Base-by-base conservation (phyloP, 2,888 invertebrate genomes). In the Torymus texanus region DNA sequence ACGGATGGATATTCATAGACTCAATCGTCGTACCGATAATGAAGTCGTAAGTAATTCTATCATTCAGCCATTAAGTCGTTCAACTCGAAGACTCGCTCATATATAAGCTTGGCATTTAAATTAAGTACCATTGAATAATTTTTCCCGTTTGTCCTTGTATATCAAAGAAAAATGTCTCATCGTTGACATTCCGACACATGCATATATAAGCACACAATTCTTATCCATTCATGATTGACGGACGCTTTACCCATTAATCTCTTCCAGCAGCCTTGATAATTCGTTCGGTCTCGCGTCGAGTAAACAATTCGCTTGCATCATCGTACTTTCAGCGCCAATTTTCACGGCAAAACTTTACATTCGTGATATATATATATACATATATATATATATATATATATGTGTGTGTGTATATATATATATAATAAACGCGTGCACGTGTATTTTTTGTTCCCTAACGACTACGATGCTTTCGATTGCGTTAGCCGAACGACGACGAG, bases 191-290 rank as follows among this genome's bases (percentile, higher is more conserved):
- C 24, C 5, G 41, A 41, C 8, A 41, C 41, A 41, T 8, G 8
- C 41, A 41, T 8, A 29, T 29, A 29, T 5, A 29, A 29, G 5
- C 29, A 5, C 24, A 29, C 41, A 1, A 41, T 65, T 65, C 29
- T 72, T 71, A 77, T 66, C 65, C 71, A 71, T 65, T 71, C 24
- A 63, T 21, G 14, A 71, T 77, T 66, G 59, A 61, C 59, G 56
- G 58, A 55, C 13, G 59, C 41, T 61, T 66, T 65, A 41, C 16
- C 11, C 55, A 76, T 66, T 71, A 77, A 77, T 77, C 59, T 70
- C 24, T 67, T 55, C 1, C 1, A 41, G 8, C 11, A 29, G n/a
- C 58, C 56, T 77, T 71, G 58, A 71, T 65, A 21, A 14, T 56
- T 65, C 18, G 21, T 24, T 11, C 62, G 41, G 51, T 58, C 65